Conservation (phyloP, 2,113 vertebrate species). For the Phylloscopus trochiloides region DNA sequence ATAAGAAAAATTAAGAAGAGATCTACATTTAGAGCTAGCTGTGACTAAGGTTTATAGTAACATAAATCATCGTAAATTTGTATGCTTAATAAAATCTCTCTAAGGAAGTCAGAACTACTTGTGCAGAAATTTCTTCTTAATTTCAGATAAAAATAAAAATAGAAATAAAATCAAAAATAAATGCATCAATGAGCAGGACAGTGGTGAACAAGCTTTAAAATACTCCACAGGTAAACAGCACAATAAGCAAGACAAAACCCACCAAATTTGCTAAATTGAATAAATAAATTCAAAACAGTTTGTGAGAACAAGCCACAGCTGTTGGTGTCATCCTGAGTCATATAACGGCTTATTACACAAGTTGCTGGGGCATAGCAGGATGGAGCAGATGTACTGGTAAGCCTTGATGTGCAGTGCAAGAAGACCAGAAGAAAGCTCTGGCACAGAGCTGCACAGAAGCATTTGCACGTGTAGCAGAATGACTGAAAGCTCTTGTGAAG, state of each 20-base stretch:
- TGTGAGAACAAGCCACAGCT: slow-evolving; percentile 12
- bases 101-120: background rate
- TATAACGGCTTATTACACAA: background rate
- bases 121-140: background rate
- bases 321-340: slow-evolving; percentile 42
- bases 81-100: background rate
- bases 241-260: background rate
- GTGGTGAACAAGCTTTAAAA: background rate
- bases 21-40: background rate
- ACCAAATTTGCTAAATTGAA: background rate
- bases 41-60: background rate
- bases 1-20: background rate
- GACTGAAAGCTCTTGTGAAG: background rate
- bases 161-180: background rate
- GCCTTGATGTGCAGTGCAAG: background rate
- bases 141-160: background rate
- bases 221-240: background rate
- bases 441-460: background rate
- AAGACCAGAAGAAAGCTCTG: background rate
- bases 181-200: background rate
- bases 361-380: background rate
- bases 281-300: background rate
- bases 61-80: background rate
- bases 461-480: background rate
- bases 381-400: slow-evolving; percentile 18